These are phyloP conservation scores for Marcusenius ussheri DNA, from an alignment of 2,113 vertebrate species.

Conservation along the genomic window DNA sequence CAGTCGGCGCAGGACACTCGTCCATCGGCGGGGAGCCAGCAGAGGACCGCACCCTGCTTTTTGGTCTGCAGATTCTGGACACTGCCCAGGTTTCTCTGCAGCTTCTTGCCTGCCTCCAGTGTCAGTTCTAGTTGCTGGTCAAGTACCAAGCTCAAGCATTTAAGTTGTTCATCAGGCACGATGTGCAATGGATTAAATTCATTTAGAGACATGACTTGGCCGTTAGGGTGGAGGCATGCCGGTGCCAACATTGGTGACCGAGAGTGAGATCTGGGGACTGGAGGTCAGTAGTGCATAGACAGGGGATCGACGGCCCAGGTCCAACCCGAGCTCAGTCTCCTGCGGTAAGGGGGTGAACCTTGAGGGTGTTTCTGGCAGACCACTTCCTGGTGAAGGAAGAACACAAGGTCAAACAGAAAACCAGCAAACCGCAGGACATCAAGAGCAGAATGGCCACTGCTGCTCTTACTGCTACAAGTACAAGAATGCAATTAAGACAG, in stretches of 20 bases:
- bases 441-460: not conserved
- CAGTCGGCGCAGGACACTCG: not conserved
- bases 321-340: slow-evolving; percentile 16
- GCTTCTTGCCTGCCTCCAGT: slow-evolving; percentile 38
- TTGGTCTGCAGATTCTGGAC: slow-evolving; percentile 53
- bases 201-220: not conserved
- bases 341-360: slow-evolving; percentile 31
- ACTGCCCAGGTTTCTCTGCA: slow-evolving; percentile 52
- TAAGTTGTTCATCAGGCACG: not conserved
- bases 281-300: slow-evolving; percentile 69
- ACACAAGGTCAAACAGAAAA: not conserved
- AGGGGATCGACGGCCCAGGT: slow-evolving; percentile 55
- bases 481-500: not conserved
- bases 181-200: not conserved
- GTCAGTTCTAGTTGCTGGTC: slow-evolving; percentile 35
- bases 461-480: not conserved
- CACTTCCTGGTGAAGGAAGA: not conserved
- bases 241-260: not conserved
- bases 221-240: not conserved
- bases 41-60: slow-evolving; percentile 44
- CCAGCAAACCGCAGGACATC: not conserved
- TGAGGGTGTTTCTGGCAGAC: slow-evolving; percentile 1
- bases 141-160: slow-evolving; percentile 3
- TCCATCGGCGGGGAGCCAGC: not conserved
- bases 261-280: slow-evolving; percentile 26